phyloP scores from a whole-genome alignment of 2,113 vertebrate genomes.

The Oenanthe melanoleuca region DNA sequence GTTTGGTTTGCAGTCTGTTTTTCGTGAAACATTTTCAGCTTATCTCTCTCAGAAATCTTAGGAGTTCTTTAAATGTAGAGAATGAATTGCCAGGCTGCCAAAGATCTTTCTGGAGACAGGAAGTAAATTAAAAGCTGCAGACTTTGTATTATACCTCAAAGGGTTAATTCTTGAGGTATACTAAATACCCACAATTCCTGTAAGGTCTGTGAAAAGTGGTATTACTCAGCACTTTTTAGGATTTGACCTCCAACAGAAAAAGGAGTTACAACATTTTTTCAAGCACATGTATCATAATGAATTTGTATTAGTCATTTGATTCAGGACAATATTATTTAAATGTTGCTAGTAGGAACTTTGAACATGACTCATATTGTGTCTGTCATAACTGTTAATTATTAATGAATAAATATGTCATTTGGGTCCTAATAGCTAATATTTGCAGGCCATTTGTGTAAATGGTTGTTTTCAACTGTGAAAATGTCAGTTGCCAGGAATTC shows the following conservation, averaged over 20 bases:
- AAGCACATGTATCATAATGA: neutral
- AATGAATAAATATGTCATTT: conserved; percentile 18
- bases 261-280: neutral
- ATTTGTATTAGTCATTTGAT: neutral
- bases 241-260: neutral
- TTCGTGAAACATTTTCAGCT: neutral
- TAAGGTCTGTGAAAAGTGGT: neutral
- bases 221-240: neutral
- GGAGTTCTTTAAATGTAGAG: neutral
- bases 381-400: conserved; percentile 47
- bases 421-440: neutral
- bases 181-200: neutral
- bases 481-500: neutral
- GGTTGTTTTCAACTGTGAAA: conserved; percentile 22
- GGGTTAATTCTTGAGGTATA: neutral
- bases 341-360: neutral
- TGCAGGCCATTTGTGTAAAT: conserved; percentile 24
- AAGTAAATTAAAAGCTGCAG: neutral
- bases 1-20: neutral
- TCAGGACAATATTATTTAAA: neutral
- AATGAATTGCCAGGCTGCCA: neutral
- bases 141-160: neutral
- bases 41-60: neutral
- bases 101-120: neutral
- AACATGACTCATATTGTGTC: neutral